phyloP scores from a whole-genome alignment of 2,113 vertebrate species.

The Brachypodius melanocephalos region DNA sequence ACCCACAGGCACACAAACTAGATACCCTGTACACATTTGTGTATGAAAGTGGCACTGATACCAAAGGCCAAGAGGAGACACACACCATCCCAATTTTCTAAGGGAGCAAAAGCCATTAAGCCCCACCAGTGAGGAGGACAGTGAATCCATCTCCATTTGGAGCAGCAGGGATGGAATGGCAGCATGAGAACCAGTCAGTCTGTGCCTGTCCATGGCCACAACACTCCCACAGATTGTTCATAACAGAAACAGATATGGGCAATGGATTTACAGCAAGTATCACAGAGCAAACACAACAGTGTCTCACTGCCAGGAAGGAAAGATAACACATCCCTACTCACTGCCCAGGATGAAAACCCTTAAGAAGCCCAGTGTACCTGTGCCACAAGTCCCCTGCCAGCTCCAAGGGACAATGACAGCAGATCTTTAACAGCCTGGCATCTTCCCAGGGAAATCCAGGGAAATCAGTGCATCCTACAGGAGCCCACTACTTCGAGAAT shows the following conservation, averaged over 20 bases:
- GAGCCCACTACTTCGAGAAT: not conserved
- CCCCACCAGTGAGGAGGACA: not conserved
- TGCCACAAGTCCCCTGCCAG: not conserved
- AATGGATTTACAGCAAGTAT: not conserved
- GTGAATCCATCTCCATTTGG: not conserved
- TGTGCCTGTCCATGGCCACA: not conserved
- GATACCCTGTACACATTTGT: not conserved
- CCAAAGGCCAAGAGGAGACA: not conserved
- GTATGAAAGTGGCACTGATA: not conserved
- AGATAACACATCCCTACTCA: not conserved
- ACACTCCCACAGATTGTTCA: not conserved
- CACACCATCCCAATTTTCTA: not conserved
- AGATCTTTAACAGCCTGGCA: not conserved
- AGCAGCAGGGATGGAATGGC: not conserved
- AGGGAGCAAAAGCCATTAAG: not conserved
- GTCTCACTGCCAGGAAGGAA: not conserved
- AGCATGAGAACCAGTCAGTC: not conserved
- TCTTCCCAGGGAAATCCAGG: not conserved
- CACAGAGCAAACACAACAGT: not conserved
- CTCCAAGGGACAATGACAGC: not conserved
- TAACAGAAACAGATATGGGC: not conserved
- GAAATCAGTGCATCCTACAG: accelerated
- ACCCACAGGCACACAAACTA: not conserved
- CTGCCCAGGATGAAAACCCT: not conserved
- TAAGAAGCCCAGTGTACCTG: not conserved